Base-by-base conservation (phyloP, 2,888 invertebrate species). In the Taphrorychus bicolor region DNA sequence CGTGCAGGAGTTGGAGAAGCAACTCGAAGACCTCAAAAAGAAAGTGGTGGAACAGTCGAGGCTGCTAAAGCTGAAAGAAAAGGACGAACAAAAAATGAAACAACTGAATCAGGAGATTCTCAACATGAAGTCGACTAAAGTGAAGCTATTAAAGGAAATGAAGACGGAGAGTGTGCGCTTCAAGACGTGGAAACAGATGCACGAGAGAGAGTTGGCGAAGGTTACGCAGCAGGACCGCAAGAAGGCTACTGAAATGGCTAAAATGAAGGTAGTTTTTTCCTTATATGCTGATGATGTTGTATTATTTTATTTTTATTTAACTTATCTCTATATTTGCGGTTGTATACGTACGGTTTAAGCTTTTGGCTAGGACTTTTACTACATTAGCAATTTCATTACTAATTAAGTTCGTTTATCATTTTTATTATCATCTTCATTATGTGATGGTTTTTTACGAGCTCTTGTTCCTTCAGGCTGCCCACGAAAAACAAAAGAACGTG, bases 201-300 rank as follows among this genome's bases (percentile, higher is more conserved):
- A 92, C 72, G 94, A 95, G 76, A 61, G 68, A 2, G 94, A 95
- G 71, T 82, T 95, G 70, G 83, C 88, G 53, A 90, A 91, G 67
- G 83, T 96, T 9, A 90, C 89, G 75, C 91, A 90, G 76, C 92
- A 94, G 78, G 94, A 95, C 77, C 86, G 92, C 51, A 94, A 93
- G 79, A 86, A 91, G 66, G 89, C 91, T 71, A 90, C 88, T 74
- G 92, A 95, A 82, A 90, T 96, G 81, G 88, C 87, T 7, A 89
- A 89, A 76, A 89, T 95, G 86, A 91, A 94, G 81, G 23, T 51
- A 21, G 14, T n/a, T n/a, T n/a, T n/a, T n/a, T n/a, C n/a, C n/a
- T n/a, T n/a, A n/a, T n/a, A n/a, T n/a, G n/a, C n/a, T n/a, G n/a
- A n/a, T n/a, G n/a, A n/a, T n/a, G n/a, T n/a, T n/a, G n/a, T n/a